A percentile compares a stretch with the other conserved stretches of the same genome.
These are phyloP conservation scores for Cecropterus lyciades DNA, from an alignment of 1,140 invertebrate genomes.

Conservation along the genomic window DNA sequence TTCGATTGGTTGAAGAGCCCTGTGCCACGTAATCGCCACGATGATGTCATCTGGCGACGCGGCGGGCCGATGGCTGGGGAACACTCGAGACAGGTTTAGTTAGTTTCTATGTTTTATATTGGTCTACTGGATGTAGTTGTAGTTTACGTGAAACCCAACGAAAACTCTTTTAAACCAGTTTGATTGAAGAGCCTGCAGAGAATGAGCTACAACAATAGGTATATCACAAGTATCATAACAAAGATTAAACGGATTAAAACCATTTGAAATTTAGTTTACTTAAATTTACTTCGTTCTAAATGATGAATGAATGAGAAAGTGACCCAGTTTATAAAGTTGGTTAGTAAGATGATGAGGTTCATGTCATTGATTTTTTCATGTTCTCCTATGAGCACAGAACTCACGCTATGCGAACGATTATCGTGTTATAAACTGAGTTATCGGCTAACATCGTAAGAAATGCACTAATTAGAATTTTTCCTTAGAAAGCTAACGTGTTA, in stretches of 20 bases:
- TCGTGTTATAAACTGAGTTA: not conserved
- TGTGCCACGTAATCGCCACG: constrained; percentile 60
- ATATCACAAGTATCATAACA: too few relatives aligned
- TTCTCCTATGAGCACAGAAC: not conserved
- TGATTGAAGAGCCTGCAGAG: not conserved
- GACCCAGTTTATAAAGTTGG: not conserved
- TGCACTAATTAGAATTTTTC: not conserved
- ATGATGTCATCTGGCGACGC: constrained; percentile 66
- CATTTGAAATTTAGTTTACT: too few relatives aligned
- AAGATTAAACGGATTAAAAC: not conserved
- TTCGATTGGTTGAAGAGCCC: constrained; percentile 35
- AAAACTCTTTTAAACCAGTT: not conserved
- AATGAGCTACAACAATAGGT: not conserved
- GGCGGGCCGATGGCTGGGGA: constrained; percentile 32
- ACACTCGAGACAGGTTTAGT: constrained; percentile 24
- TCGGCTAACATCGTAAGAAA: not conserved
- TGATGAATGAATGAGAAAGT: not conserved
- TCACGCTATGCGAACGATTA: not conserved
- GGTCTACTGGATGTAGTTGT: not conserved
- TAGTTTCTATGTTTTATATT: constrained; percentile 9
- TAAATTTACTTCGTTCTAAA: not conserved
- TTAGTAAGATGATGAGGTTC: not conserved
- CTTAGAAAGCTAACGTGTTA: not conserved
- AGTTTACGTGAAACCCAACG: not conserved
- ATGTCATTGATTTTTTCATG: not conserved